Conservation (phyloP, 2,888 invertebrate genomes). For the Tetragonula carbonaria region DNA sequence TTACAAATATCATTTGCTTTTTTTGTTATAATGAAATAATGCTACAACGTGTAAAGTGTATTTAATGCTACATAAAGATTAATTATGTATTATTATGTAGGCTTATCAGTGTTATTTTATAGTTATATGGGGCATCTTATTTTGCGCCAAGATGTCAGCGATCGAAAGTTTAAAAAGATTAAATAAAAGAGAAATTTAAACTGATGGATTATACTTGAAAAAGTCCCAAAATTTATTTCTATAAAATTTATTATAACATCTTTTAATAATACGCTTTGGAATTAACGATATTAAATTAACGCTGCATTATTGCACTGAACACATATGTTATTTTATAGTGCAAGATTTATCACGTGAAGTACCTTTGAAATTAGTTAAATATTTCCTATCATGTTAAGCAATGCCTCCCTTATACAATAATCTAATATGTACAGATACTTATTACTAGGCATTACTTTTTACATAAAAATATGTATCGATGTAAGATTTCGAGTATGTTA, state of each 20-base stretch:
- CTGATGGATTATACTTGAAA: not conserved
- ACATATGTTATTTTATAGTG: slow-evolving; percentile 4
- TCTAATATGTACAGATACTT: slow-evolving; percentile 9
- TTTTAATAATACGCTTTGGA: not conserved
- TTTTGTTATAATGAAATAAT: slow-evolving; percentile 53
- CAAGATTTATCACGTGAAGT: not conserved
- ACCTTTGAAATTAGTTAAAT: not conserved
- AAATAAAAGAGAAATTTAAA: slow-evolving; percentile 32
- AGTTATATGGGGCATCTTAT: slow-evolving; percentile 55
- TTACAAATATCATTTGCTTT: slow-evolving; percentile 39
- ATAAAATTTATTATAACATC: not conserved
- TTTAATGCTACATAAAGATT: slow-evolving; percentile 68
- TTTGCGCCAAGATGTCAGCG: slow-evolving; percentile 15
- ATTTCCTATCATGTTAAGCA: slow-evolving; percentile 6
- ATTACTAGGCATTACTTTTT: slow-evolving; percentile 24
- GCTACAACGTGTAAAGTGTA: slow-evolving; percentile 71
- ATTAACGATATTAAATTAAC: not conserved
- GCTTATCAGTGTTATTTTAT: slow-evolving; percentile 50
- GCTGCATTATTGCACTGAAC: slow-evolving; percentile 36
- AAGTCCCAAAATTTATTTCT: not conserved
- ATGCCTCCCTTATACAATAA: not conserved
- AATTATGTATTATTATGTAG: slow-evolving; percentile 61
- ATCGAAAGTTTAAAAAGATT: slow-evolving; percentile 26
- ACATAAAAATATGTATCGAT: not conserved
- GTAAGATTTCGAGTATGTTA: slow-evolving; percentile 15